Conservation (phyloP, 2,888 invertebrate genomes). For the Anoncus sp. region DNA sequence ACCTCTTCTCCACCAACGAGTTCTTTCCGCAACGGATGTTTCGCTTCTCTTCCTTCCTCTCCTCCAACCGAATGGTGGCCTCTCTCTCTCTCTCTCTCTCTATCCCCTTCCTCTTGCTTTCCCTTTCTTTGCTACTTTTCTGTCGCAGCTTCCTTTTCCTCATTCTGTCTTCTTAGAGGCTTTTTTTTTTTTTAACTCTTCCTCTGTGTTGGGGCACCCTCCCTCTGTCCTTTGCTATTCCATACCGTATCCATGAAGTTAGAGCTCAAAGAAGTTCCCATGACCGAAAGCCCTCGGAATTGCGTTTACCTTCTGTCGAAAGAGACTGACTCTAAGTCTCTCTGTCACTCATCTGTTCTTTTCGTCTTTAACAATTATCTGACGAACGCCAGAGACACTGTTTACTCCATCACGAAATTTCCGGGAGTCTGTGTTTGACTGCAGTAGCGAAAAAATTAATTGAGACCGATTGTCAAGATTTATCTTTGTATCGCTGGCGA, state of each 20-base stretch:
- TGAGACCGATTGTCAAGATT: constrained; percentile 27
- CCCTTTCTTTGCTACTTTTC: constrained; percentile 35
- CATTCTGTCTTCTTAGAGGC: constrained; percentile 8
- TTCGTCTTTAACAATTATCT: constrained; percentile 42
- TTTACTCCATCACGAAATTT: constrained; percentile 6
- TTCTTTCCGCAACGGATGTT: constrained; percentile 49
- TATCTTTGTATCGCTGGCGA: background rate
- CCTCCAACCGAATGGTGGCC: constrained; percentile 7
- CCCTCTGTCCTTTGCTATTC: constrained; percentile 4
- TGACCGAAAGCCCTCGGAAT: too few relatives aligned
- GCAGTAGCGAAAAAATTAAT: constrained; percentile 20
- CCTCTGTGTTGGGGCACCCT: too few relatives aligned
- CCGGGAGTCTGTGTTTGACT: background rate
- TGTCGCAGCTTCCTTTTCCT: constrained; percentile 1
- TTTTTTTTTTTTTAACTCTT: background rate
- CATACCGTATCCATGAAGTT: constrained; percentile 16
- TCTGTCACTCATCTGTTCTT: background rate
- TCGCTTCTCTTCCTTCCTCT: constrained; percentile 25
- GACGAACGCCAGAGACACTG: constrained; percentile 34
- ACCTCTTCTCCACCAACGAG: constrained; percentile 17
- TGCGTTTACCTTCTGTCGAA: constrained; percentile 27
- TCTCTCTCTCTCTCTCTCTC: constrained; percentile 28
- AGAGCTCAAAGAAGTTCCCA: constrained; percentile 50
- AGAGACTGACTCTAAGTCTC: too few relatives aligned
- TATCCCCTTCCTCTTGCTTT: constrained; percentile 27